Base-by-base conservation (phyloP, 2,113 vertebrate species). In the Cyanoderma ruficeps region DNA sequence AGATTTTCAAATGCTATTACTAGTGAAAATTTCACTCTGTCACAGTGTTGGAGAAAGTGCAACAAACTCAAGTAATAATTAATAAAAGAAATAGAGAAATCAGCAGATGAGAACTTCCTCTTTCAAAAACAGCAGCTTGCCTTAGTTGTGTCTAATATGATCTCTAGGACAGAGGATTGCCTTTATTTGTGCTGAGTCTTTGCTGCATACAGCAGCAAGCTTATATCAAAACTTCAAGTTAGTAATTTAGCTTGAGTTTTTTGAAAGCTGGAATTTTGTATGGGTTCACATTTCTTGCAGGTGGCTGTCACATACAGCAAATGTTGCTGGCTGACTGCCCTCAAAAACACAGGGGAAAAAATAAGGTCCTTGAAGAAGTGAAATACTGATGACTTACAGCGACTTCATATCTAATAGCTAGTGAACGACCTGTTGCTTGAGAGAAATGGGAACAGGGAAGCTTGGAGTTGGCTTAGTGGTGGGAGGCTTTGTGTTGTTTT, bases 371-470 rank as follows among this genome's bases (percentile, higher is more conserved):
- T 81, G 60, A 64, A 92, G 77, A 90, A 94, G 47, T 56, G 82
- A 80, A 90, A 83, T 74, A 70, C 71, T 94, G 80, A 94, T 91
- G 84, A 77, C 80, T 93, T 88, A n/a, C 33, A 90, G 22, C 71
- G 79, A 92, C 68, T 90, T 93, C 85, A 67, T 55, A 44, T 80
- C 52, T 95, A 60, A 88, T 49, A 85, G 59, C 42, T 72, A 47
- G 52, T 74, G 80, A 93, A 67, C 77, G 56, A 69, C 47, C 64
- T 80, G 78, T 84, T 88, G 42, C 50, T 92, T 92, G 68, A 86
- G 67, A 71, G 71, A 52, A 86, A 50, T 28, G 27, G 64, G 30
- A 93, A 69, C 59, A 80, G 39, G 25, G 30, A 83, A 69, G 44
- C 13, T 27, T 39, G 24, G 47, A 55, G 18, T 13, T 82, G 74